Base-by-base conservation (phyloP, 2,888 invertebrate genomes). In the Ariolimax columbianus region DNA sequence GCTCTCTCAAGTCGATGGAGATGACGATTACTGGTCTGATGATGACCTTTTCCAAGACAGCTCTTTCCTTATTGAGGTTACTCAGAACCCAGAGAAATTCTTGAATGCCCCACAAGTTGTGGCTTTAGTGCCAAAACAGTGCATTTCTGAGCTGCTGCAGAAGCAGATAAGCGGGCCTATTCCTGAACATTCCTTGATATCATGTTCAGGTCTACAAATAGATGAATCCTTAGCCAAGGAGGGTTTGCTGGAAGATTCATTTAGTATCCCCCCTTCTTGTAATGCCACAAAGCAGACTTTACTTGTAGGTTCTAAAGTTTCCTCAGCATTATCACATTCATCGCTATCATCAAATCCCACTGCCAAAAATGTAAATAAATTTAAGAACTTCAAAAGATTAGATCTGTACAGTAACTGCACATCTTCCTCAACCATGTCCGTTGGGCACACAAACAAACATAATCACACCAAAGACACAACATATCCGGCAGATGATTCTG, bases 21-120 rank as follows among this genome's bases (percentile, higher is more conserved):
- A 79, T 19, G 79, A 73, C 6, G 40, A 72, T 36, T 77, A 33
- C 40, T 82, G 82, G 85, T 85, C 85, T 70, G 85, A 85, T 77
- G 85, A 85, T 1, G 85, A 85, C 17, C 59, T 85, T 26, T 85
- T 82, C 47, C 23, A 82, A 72, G 85, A 85, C 63, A 85, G 82
- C 55, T 85, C 85, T 51, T 77, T 85, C 26, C 70, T 85, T 17
- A 82, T 85, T 55, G 85, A 85, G 75, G 82, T 78, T 33, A 85
- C 85, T 47, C 82, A 85, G 30, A 72, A 85, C 63, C 82, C 82
- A 11, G 85, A 85, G 36, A 85, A 85, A 43, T 82, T 82, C 77
- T 47, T 85, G 7, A 66, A 33, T 26, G 63, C 63, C 1, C 55
- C 77, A n/a, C 66, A 23, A 14, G 59, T 68, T 23, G 11, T n/a